A percentile compares a stretch with the other conserved stretches of the same genome.
Conservation (phyloP, 1,140 invertebrate genomes). For the Aporrectodea caliginosa region DNA sequence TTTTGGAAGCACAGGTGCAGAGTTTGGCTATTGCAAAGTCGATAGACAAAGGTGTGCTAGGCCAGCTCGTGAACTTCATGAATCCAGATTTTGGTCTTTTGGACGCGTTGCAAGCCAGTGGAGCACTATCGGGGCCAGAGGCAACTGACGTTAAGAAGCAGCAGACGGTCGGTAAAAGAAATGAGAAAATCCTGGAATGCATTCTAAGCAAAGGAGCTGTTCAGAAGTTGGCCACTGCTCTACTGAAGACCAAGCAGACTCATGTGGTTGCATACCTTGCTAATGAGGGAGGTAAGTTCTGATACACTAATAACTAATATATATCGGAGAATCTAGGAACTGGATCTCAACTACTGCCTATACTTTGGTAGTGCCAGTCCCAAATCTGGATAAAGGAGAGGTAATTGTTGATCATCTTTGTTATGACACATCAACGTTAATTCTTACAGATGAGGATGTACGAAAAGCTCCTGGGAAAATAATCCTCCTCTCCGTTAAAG, state of each 20-base stretch:
- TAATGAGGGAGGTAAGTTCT: neutral
- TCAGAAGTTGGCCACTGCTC: neutral
- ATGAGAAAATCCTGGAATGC: neutral
- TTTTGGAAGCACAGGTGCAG: neutral
- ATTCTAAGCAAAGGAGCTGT: neutral
- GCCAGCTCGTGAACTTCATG: neutral
- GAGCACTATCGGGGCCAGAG: neutral
- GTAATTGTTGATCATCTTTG: too few relatives aligned
- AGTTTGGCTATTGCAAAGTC: neutral
- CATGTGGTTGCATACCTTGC: neutral
- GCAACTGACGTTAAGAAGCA: neutral
- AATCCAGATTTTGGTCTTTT: neutral
- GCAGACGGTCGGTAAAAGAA: neutral
- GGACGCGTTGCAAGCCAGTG: neutral
- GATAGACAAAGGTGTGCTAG: neutral
- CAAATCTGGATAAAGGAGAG: too few relatives aligned
- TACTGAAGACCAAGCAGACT: neutral
- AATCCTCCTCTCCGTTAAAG: too few relatives aligned
- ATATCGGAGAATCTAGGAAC: too few relatives aligned
- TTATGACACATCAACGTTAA: too few relatives aligned
- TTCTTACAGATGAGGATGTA: too few relatives aligned
- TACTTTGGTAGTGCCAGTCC: too few relatives aligned
- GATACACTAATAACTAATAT: too few relatives aligned
- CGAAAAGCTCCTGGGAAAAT: too few relatives aligned
- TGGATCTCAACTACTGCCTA: too few relatives aligned